phyloP scores from a whole-genome alignment of 2,888 invertebrate genomes.

The Eupeodes latifasciatus region DNA sequence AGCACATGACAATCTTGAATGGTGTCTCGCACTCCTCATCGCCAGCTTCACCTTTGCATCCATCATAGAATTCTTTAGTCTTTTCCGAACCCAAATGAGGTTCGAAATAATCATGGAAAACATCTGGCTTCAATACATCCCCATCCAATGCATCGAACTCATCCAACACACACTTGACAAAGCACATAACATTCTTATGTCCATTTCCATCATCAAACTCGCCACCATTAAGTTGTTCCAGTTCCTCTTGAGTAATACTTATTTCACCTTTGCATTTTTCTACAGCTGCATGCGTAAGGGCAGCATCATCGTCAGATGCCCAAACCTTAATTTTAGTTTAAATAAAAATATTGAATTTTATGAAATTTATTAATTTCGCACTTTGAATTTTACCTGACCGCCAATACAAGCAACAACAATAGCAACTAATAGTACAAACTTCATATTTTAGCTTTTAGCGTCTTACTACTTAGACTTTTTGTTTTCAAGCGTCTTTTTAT shows the following conservation, averaged over 20 bases:
- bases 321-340: neutral
- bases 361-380: neutral
- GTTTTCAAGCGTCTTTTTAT: slow-evolving; percentile 2
- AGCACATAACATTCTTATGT: neutral
- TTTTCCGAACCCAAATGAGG: slow-evolving; percentile 3
- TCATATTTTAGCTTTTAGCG: neutral
- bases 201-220: neutral
- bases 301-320: neutral
- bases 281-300: neutral
- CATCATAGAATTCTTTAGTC: slow-evolving; percentile 8
- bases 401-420: neutral
- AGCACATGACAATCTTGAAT: slow-evolving; percentile 11
- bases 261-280: slow-evolving; percentile 10
- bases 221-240: neutral
- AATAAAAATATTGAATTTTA: neutral
- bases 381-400: neutral
- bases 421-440: neutral
- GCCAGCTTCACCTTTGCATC: neutral
- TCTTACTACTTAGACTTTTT: neutral
- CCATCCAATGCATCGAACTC: slow-evolving; percentile 8
- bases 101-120: neutral
- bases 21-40: slow-evolving; percentile 27
- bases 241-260: neutral
- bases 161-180: neutral
- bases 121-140: slow-evolving; percentile 1